These are phyloP conservation scores for Ailurus styani DNA, from an alignment of 2,113 vertebrate genomes.

Conservation along the genomic window DNA sequence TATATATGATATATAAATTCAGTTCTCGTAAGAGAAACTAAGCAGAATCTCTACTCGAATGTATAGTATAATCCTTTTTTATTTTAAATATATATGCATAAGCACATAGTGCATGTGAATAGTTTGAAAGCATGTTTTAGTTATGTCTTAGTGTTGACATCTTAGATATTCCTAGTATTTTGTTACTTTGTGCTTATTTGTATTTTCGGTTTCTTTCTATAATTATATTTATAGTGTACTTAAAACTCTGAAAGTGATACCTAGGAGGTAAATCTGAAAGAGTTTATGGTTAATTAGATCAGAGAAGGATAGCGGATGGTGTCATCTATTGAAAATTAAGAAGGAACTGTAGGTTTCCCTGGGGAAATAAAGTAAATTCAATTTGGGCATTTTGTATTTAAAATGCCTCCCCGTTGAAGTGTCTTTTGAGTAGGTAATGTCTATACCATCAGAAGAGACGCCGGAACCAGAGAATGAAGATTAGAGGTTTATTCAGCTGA, in stretches of 20 bases:
- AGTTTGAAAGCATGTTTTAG: neutral
- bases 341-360: neutral
- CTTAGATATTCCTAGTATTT: neutral
- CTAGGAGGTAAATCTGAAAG: neutral
- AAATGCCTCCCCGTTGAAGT: neutral
- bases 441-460: neutral
- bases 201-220: neutral
- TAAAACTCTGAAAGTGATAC: constrained; percentile 17
- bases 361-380: neutral
- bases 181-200: neutral
- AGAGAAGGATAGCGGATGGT: neutral
- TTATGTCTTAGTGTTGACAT: neutral
- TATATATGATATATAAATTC: no score
- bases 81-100: neutral
- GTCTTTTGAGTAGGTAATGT: neutral
- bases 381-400: neutral
- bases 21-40: neutral
- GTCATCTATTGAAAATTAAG: neutral
- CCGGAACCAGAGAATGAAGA: neutral
- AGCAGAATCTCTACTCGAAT: neutral
- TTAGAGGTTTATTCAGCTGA: neutral
- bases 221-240: neutral
- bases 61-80: neutral
- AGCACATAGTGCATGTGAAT: neutral
- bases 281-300: neutral